Evolutionary conservation across 2,888 invertebrate genomes (phyloP), one percentile per base, ranked within the genome.

Genomic region (Callyntrura guangdongensis): DNA sequence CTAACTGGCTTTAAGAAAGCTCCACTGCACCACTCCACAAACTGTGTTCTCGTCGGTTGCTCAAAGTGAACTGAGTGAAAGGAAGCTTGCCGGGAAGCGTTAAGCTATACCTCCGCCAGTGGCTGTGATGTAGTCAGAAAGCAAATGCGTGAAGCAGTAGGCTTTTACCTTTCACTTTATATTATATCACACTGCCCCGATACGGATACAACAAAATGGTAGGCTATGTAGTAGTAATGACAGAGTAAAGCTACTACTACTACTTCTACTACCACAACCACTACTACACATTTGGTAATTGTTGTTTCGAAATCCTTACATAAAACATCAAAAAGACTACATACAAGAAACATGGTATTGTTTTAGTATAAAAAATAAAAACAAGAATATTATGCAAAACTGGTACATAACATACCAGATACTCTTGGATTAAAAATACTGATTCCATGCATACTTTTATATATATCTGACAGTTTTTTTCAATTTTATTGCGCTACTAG

Each of bases 1-100:
- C 56, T 56, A 9, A 56, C 59, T 79, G 79, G 27, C 49, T 56
- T 14, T 17, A 22, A 74, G 79, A 47, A 59, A 82, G 82, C 47
- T 67, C 14, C n/a, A 2, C 83, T 64, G 36, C 81, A 53, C 69
- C 25, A 53, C 53, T 64, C 27, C 12, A 86, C 64, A 20, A 86
- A 85, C 85, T 86, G 56, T 45, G 86, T 79, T 45, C 86, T 79
- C 79, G 56, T 77, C 86, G 86, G 77, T 86, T 77, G 86, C 86
- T 77, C 36, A 79, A 64, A 77, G 61, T 86, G 49, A 86, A 86
- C 86, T 86, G 86, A 86, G 61, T 47, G 47, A 49, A 64, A 64
- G 45, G 14, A 6, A 53, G 74, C 74, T 86, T 86, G 72, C 69
- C 67, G 56, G 72, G 56, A 85, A n/a, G 56, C 8, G 20, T 72